These are phyloP conservation scores for Gadopsis marmoratus DNA, from an alignment of 2,797 vertebrate species.

Conservation along the genomic window DNA sequence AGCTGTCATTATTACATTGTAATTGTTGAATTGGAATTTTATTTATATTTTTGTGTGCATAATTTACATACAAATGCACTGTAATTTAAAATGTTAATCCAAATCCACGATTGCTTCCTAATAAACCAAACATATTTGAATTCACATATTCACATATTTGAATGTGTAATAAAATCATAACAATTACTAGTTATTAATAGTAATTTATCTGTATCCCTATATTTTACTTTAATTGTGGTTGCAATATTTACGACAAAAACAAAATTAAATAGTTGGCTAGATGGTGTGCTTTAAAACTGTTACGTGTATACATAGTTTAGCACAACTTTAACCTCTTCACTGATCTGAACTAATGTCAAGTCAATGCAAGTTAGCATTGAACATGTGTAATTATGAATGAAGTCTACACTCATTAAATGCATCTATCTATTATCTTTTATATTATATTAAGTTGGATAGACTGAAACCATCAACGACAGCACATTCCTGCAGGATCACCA, in stretches of 20 bases:
- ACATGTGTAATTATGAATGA: neutral
- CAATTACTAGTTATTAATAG: neutral
- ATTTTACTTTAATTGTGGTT: neutral
- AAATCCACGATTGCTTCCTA: neutral
- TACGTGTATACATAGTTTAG: neutral
- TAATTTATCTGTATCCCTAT: neutral
- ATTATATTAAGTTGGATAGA: neutral
- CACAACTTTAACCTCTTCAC: neutral
- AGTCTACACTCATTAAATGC: neutral
- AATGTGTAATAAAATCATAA: neutral
- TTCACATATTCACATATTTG: no score
- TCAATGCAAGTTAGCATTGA: neutral
- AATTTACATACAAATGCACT: neutral
- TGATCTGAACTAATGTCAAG: neutral
- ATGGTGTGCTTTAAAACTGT: neutral
- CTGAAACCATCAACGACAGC: neutral
- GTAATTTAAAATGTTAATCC: neutral
- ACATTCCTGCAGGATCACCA: neutral
- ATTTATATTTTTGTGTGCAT: neutral
- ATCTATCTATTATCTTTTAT: neutral
- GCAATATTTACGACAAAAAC: neutral
- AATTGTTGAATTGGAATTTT: neutral
- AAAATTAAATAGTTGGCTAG: neutral
- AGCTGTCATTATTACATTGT: slow-evolving; percentile 6
- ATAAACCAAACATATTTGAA: neutral